Percentiles rank a stretch among this genome's conserved stretches.
Evolutionary conservation across 2,113 vertebrate genomes (phyloP).

Genomic region (Nasalis larvatus): DNA sequence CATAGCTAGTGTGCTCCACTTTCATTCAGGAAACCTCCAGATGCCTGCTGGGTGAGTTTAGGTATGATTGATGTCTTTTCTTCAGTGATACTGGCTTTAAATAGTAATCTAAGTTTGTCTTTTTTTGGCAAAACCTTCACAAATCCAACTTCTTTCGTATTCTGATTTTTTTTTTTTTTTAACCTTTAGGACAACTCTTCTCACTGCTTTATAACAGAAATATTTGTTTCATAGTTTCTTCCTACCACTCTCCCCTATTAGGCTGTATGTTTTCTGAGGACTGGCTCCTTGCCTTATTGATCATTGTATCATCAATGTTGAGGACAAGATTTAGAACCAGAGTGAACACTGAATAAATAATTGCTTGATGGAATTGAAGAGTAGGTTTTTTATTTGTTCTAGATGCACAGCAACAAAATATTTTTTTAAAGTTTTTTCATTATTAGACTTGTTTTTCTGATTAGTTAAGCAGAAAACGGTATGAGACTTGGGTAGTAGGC

Average conservation of each 20-base stretch:
- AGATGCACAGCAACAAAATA: not conserved
- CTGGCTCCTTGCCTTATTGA: not conserved
- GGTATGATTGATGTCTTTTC: constrained; percentile 66
- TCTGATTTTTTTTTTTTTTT: constrained; percentile 34
- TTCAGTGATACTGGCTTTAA: constrained; percentile 54
- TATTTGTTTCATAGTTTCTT: not conserved
- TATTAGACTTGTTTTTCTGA: not conserved
- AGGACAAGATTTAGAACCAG: not conserved
- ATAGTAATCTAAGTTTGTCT: constrained; percentile 24
- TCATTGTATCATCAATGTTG: not conserved
- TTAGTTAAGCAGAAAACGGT: not conserved
- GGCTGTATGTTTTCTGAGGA: not conserved
- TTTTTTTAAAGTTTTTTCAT: not conserved
- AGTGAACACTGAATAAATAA: not conserved
- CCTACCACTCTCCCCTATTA: not conserved
- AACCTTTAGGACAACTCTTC: not conserved
- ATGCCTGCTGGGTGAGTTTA: constrained; percentile 54
- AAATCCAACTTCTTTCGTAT: constrained; percentile 8
- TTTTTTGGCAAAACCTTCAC: constrained; percentile 50
- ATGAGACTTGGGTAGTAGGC: not conserved
- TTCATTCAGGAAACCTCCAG: constrained; percentile 45
- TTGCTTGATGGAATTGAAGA: not conserved
- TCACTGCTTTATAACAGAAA: not conserved
- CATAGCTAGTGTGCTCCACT: constrained; percentile 48
- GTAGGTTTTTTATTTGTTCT: not conserved